phyloP scores from a whole-genome alignment of 2,113 vertebrate genomes.

The Typhlomys cinereus region DNA sequence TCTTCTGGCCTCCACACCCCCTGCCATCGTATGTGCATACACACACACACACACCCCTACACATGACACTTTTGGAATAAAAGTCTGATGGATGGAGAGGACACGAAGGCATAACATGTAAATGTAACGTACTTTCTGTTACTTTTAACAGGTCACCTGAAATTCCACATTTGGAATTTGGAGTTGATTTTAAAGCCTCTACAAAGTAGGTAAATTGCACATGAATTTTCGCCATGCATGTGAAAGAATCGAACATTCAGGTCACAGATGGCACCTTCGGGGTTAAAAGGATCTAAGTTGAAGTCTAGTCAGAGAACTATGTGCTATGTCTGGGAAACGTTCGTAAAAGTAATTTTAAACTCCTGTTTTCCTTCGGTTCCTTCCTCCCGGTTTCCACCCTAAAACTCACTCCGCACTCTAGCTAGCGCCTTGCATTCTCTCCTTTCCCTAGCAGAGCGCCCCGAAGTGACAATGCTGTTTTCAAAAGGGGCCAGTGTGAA shows the following conservation, averaged over 20 bases:
- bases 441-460: conserved; percentile 64
- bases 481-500: conserved; percentile 48
- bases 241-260: background rate
- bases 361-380: conserved; percentile 71
- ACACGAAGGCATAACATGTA: background rate
- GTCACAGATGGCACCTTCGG: conserved; percentile 70
- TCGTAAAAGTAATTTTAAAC: conserved; percentile 85
- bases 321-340: conserved; percentile 79
- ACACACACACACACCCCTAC: no score
- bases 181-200: background rate
- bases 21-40: no score
- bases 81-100: no score
- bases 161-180: background rate
- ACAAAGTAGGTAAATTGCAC: background rate
- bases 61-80: no score
- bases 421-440: conserved; percentile 67
- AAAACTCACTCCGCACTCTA: conserved; percentile 72
- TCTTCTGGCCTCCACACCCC: no score
- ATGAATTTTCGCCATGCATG: background rate
- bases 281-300: conserved; percentile 80
- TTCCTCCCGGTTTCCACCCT: conserved; percentile 61
- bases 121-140: background rate
- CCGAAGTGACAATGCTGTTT: conserved; percentile 74
- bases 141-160: background rate
- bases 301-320: conserved; percentile 65